Percentiles rank a stretch among this genome's conserved stretches.
These are phyloP conservation scores for Bilobella aurantiaca DNA, from an alignment of 1,140 invertebrate genomes.

Conservation along the genomic window DNA sequence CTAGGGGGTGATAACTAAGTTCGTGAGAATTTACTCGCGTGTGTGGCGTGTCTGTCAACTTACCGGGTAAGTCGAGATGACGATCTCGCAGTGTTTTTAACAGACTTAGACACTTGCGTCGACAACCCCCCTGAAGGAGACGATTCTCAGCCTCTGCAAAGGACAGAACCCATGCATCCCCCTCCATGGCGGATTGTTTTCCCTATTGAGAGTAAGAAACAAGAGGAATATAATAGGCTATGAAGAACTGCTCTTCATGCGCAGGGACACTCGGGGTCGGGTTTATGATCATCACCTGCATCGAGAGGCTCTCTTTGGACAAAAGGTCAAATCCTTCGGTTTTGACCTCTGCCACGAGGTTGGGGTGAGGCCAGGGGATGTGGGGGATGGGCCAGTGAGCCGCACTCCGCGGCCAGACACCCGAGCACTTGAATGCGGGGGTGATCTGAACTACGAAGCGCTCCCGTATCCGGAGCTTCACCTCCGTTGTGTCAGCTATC, in stretches of 20 bases:
- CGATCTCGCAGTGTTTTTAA: conserved; percentile 87
- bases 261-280: no score
- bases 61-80: conserved; percentile 80
- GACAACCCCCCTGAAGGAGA: conserved; percentile 75
- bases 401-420: conserved; percentile 90
- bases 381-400: conserved; percentile 88
- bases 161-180: conserved; percentile 92
- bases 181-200: conserved; percentile 92
- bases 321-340: conserved; percentile 93
- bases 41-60: no score
- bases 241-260: no score
- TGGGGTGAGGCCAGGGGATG: conserved; percentile 87
- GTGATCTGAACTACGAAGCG: conserved; percentile 77
- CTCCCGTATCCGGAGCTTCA: conserved; percentile 73
- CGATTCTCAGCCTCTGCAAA: conserved; percentile 90
- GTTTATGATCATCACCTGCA: no score
- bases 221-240: no score
- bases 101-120: conserved; percentile 79
- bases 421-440: conserved; percentile 82
- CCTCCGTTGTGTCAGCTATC: conserved; percentile 82
- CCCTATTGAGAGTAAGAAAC: conserved; percentile 44
- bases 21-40: no score
- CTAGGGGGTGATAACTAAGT: no score
- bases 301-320: conserved; percentile 76
- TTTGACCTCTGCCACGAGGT: conserved; percentile 89